Evolutionary conservation across 2,113 vertebrate species (phyloP), one percentile per base, ranked within the genome.

Genomic region (Daboia siamensis): DNA sequence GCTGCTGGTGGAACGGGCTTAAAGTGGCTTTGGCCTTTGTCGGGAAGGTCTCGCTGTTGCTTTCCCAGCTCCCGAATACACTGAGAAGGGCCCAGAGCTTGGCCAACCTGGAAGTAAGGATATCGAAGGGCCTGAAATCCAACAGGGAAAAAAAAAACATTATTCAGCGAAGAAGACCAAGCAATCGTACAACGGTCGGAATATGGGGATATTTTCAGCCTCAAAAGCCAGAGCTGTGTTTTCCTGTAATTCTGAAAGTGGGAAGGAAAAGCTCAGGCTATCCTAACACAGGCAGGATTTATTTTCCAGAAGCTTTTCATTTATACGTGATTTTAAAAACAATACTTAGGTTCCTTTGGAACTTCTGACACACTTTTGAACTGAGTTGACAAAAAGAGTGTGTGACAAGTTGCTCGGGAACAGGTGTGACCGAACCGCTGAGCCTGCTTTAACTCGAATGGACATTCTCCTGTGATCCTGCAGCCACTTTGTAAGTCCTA

Each of bases 21-120:
- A 17, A 98, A 94, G 87, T 97, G 96, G 89, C 96, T 94, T 15
- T 97, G 93, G 93, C 97, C 97, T 69, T 97, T 98, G 93, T 97
- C 96, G 23, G 96, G 97, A 33, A 96, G 92, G 0, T 97, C 97
- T 15, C 97, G 98, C 91, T 98, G 98, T 48, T 97, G 97, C 92
- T 97, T 98, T 51, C 95, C 97, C 92, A 97, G 97, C 55, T 98
- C 98, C 93, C 98, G 97, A 96, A 98, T 94, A 95, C 96, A 97
- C 93, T 97, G 98, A 29, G 97, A 94, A 21, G 97, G 96, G 24
- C 98, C 98, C 95, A 99, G 94, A 48, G 98, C 97, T 92, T 98
- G 98, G 57, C 98, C 98, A 94, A 99, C 97, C 3, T 98, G 98
- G 97, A 99, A 99, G 95, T 98, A 99, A 0, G 98, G 97, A 93